phyloP scores from a whole-genome alignment of 1,140 invertebrate species.

The Drosophila baimaii region DNA sequence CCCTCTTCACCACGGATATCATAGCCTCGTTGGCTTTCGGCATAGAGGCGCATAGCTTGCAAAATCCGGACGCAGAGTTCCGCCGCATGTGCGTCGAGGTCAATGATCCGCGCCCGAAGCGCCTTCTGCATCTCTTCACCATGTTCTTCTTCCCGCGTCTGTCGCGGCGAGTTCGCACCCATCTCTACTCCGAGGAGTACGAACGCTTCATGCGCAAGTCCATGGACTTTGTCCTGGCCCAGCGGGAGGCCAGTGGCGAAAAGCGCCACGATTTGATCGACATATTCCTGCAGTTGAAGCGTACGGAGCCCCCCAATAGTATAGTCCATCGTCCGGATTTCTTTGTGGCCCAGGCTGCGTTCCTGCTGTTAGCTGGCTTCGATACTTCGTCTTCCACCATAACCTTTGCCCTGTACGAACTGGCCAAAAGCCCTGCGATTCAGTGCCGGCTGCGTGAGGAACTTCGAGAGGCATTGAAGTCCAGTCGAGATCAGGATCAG shows the following conservation, averaged over 20 bases:
- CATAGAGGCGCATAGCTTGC: constrained; percentile 85
- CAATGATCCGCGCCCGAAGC: constrained; percentile 71
- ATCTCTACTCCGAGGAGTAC: constrained; percentile 69
- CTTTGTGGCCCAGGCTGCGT: constrained; percentile 86
- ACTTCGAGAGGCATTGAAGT: constrained; percentile 70
- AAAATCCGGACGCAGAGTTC: constrained; percentile 85
- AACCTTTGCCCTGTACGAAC: constrained; percentile 85
- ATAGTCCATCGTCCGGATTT: constrained; percentile 79
- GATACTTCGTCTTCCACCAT: constrained; percentile 85
- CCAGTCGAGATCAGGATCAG: constrained; percentile 57
- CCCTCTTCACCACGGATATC: constrained; percentile 85
- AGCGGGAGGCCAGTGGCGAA: constrained; percentile 59
- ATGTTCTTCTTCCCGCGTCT: constrained; percentile 84
- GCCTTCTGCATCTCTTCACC: constrained; percentile 69
- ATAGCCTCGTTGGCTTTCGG: constrained; percentile 87
- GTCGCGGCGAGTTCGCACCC: constrained; percentile 50
- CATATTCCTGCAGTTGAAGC: constrained; percentile 84
- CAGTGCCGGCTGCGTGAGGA: constrained; percentile 84
- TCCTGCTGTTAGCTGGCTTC: constrained; percentile 87
- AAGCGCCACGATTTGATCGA: constrained; percentile 85
- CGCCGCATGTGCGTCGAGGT: constrained; percentile 84
- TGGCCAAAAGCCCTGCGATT: constrained; percentile 83
- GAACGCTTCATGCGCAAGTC: constrained; percentile 75
- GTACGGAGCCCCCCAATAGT: constrained; percentile 38
- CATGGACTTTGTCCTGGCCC: constrained; percentile 78